phyloP scores from a whole-genome alignment of 2,888 invertebrate genomes.

The Apeira syringaria region DNA sequence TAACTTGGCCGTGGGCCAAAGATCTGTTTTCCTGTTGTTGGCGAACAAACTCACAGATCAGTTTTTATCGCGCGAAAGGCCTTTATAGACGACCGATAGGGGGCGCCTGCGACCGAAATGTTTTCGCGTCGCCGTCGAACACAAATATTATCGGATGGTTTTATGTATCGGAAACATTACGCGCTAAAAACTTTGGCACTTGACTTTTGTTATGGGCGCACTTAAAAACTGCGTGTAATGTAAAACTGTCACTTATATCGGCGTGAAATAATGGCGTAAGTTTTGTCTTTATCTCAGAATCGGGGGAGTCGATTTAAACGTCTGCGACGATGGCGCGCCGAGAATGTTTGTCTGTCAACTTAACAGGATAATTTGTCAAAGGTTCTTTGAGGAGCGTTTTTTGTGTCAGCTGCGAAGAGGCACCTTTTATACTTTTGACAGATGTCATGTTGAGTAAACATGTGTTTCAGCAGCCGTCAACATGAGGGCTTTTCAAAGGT shows the following conservation, averaged over 20 bases:
- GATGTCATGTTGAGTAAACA: conserved; percentile 64
- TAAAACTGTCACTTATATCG: conserved; percentile 41
- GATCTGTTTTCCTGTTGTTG: conserved; percentile 81
- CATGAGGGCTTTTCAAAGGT: conserved; percentile 47
- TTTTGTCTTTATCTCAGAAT: conserved; percentile 39
- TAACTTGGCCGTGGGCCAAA: conserved; percentile 77
- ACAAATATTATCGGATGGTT: conserved; percentile 79
- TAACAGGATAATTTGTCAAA: conserved; percentile 75
- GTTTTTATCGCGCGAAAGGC: conserved; percentile 83
- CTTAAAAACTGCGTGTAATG: conserved; percentile 55
- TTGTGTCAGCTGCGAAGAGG: conserved; percentile 46
- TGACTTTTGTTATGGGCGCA: conserved; percentile 50
- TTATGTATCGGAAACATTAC: conserved; percentile 81
- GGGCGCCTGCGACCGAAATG: conserved; percentile 64
- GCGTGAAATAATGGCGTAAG: conserved; percentile 33
- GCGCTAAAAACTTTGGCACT: conserved; percentile 78
- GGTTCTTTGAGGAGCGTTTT: conserved; percentile 64
- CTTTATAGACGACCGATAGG: conserved; percentile 80
- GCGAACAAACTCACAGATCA: conserved; percentile 81
- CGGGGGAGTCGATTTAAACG: conserved; percentile 29
- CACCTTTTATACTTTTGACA: conserved; percentile 66
- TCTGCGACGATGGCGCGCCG: conserved; percentile 18
- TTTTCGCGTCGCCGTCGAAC: conserved; percentile 72
- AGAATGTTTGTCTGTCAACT: conserved; percentile 34
- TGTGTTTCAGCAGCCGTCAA: conserved; percentile 44